A percentile compares a stretch with the other conserved stretches of the same genome.
Evolutionary conservation across 1,140 invertebrate genomes (phyloP).

Genomic region (Lordiphosa collinella): DNA sequence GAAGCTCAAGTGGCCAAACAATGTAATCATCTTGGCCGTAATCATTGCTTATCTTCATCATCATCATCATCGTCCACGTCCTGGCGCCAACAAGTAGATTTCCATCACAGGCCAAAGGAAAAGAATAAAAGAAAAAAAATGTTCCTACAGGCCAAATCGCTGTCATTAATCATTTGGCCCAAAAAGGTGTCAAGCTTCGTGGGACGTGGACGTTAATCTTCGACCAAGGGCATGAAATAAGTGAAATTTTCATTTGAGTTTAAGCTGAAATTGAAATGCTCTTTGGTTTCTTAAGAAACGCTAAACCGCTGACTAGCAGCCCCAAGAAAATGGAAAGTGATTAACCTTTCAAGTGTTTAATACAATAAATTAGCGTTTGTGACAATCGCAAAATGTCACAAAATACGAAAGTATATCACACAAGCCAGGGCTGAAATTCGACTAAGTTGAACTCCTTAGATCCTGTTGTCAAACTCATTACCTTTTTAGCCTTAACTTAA

Average conservation of each 20-base stretch:
- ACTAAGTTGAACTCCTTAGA: too few relatives aligned
- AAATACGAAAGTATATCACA: too few relatives aligned
- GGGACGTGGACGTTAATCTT: constrained; percentile 63
- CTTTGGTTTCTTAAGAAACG: not conserved
- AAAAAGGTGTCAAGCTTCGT: constrained; percentile 56
- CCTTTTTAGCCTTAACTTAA: too few relatives aligned
- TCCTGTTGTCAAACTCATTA: too few relatives aligned
- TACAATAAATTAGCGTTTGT: too few relatives aligned
- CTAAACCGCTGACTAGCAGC: not conserved
- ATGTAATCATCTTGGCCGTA: constrained; percentile 36
- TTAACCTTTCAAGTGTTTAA: too few relatives aligned
- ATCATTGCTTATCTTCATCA: constrained; percentile 39
- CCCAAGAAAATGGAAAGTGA: too few relatives aligned
- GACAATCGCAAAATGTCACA: too few relatives aligned
- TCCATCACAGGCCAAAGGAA: constrained; percentile 36
- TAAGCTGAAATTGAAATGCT: not conserved
- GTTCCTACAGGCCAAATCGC: constrained; percentile 34
- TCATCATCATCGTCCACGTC: constrained; percentile 11
- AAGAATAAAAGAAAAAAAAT: constrained; percentile 11
- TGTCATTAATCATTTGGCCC: constrained; percentile 71
- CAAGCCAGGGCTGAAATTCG: too few relatives aligned
- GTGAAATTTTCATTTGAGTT: constrained; percentile 1
- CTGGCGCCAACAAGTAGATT: constrained; percentile 66
- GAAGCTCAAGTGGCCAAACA: constrained; percentile 28
- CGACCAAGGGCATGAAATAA: constrained; percentile 3